Conservation (phyloP, 2,888 invertebrate genomes). For the Lepidochitona cinerea region DNA sequence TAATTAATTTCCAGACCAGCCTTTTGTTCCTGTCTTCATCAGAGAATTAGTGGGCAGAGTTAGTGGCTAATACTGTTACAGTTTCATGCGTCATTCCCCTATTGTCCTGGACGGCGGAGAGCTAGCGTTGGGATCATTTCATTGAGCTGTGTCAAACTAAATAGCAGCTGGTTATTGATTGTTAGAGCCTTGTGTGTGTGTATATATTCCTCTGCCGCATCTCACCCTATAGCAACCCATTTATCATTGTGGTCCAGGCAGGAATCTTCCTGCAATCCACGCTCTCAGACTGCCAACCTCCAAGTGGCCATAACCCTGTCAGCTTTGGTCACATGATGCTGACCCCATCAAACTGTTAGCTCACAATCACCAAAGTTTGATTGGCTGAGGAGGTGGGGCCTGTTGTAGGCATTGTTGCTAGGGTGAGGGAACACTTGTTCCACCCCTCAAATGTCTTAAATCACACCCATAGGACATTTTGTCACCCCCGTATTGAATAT, state of each 20-base stretch:
- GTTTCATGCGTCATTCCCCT: slow-evolving; percentile 5
- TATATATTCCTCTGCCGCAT: slow-evolving; percentile 4
- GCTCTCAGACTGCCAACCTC: neutral
- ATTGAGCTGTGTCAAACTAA: slow-evolving; percentile 5
- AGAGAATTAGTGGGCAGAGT: neutral
- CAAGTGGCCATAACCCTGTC: neutral
- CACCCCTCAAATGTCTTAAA: no score
- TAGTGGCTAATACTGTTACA: neutral
- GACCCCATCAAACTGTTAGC: neutral
- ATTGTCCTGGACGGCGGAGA: neutral
- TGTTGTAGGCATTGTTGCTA: no score
- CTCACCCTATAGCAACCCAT: slow-evolving; percentile 4
- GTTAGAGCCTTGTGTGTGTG: slow-evolving; percentile 6
- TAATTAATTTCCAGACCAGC: neutral
- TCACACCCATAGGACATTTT: no score
- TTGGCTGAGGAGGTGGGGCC: no score
- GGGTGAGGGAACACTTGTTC: no score
- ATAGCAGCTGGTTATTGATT: slow-evolving; percentile 9
- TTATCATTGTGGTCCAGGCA: neutral
- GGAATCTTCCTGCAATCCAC: neutral
- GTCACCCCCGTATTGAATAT: no score
- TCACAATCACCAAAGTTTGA: no score
- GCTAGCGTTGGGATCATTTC: slow-evolving; percentile 1
- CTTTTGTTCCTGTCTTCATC: neutral
- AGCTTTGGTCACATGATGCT: neutral